phyloP scores from a whole-genome alignment of 2,113 vertebrate genomes.

The Proterorhinus semilunaris region DNA sequence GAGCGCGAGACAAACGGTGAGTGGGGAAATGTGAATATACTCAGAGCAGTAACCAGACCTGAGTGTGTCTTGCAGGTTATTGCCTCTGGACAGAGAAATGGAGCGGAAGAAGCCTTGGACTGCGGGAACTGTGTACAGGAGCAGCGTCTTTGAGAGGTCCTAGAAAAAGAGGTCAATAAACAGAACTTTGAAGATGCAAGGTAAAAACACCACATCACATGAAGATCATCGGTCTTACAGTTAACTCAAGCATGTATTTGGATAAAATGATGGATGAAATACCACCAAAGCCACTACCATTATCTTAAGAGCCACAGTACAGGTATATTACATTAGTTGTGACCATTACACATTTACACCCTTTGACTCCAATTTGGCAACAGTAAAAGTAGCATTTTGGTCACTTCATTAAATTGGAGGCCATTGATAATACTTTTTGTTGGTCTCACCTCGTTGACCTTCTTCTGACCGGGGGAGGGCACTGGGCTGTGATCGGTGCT shows the following conservation, averaged over 20 bases:
- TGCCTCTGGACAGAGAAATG: constrained; percentile 95
- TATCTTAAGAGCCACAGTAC: no score
- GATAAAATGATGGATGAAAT: no score
- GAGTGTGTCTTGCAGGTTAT: constrained; percentile 97
- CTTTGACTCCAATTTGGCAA: no score
- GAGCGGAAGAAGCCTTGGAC: constrained; percentile 98
- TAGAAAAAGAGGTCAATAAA: constrained; percentile 41
- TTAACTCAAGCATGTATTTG: no score
- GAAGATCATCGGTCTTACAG: no score
- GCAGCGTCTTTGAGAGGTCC: constrained; percentile 94
- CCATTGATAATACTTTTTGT: neutral
- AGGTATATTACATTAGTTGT: no score
- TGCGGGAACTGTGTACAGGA: constrained; percentile 96
- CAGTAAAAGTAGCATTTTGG: no score
- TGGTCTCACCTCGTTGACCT: constrained; percentile 86
- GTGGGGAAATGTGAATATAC: neutral
- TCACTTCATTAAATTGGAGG: no score
- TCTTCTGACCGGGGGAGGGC: constrained; percentile 92
- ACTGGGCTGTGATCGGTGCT: constrained; percentile 90
- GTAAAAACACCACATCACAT: neutral
- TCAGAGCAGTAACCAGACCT: constrained; percentile 73
- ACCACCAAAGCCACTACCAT: no score
- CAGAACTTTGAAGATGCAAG: neutral
- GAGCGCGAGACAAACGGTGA: neutral
- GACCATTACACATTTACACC: no score